Percentiles rank a stretch among this genome's conserved stretches.
Conservation (phyloP, 2,797 vertebrate genomes). For the Gouania willdenowi region DNA sequence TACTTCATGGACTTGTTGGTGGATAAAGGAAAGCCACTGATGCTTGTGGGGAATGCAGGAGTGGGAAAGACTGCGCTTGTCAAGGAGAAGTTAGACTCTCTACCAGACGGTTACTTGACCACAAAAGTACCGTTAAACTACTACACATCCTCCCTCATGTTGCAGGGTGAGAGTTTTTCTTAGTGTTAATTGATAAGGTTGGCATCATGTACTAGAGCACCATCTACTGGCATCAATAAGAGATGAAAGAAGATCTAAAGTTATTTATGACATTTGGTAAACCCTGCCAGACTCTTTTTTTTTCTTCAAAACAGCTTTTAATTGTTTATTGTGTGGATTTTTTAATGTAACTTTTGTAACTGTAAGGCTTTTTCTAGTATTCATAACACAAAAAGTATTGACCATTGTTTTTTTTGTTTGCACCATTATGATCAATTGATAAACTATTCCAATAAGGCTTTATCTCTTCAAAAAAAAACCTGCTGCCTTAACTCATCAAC, state of each 20-base stretch:
- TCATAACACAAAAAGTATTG: no score
- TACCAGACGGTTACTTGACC: conserved; percentile 72
- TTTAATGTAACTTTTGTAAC: no score
- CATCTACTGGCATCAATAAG: conserved; percentile 59
- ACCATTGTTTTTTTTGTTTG: no score
- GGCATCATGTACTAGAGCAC: conserved; percentile 40
- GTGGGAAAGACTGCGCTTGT: conserved; percentile 79
- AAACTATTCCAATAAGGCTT: no score
- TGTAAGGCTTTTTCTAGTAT: no score
- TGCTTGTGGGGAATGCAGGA: conserved; percentile 78
- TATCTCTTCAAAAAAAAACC: no score
- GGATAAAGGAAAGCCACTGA: conserved; percentile 74
- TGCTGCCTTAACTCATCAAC: no score
- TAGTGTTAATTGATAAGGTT: not conserved
- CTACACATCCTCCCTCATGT: conserved; percentile 72
- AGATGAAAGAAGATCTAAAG: not conserved
- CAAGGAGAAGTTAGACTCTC: conserved; percentile 63
- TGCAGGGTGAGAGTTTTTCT: conserved; percentile 75
- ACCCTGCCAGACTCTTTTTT: no score
- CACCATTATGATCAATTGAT: no score
- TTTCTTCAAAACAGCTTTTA: not conserved
- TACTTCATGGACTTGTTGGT: conserved; percentile 81
- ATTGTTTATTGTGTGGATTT: not conserved
- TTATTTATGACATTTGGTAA: not conserved
- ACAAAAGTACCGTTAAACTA: conserved; percentile 79